These are phyloP conservation scores for Phrynosoma blainvillii DNA, from an alignment of 2,113 vertebrate genomes.

Conservation along the genomic window DNA sequence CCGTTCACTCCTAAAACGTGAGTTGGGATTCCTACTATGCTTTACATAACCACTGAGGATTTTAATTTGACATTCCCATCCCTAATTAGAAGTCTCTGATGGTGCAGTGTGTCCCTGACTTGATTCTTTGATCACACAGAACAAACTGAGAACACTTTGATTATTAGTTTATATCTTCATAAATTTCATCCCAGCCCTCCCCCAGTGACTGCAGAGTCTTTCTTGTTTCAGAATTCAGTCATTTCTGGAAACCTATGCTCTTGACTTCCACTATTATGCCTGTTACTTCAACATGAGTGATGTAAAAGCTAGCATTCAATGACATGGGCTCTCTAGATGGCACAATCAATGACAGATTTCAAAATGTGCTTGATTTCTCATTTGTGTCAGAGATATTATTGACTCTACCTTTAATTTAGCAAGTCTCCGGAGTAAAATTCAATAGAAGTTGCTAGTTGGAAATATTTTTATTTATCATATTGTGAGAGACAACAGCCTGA, in stretches of 20 bases:
- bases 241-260: background rate
- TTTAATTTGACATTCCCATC: background rate
- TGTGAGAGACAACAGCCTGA: background rate
- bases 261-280: background rate
- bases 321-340: background rate
- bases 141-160: background rate
- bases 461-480: background rate
- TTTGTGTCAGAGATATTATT: background rate
- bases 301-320: background rate
- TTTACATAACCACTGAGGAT: background rate
- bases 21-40: too few relatives aligned
- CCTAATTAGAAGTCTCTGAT: background rate
- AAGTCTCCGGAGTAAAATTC: conserved; percentile 22
- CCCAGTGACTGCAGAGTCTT: background rate
- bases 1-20: too few relatives aligned
- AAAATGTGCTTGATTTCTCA: background rate
- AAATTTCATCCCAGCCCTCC: background rate
- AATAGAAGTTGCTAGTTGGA: background rate
- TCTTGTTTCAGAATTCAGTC: background rate
- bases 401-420: background rate
- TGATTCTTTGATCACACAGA: background rate
- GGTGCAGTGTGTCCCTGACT: background rate
- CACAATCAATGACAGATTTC: conserved; percentile 1
- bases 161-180: background rate
- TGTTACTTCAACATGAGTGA: background rate